A percentile compares a stretch with the other conserved stretches of the same genome.
These are phyloP conservation scores for Maconellicoccus hirsutus DNA, from an alignment of 1,140 invertebrate species.

Conservation along the genomic window DNA sequence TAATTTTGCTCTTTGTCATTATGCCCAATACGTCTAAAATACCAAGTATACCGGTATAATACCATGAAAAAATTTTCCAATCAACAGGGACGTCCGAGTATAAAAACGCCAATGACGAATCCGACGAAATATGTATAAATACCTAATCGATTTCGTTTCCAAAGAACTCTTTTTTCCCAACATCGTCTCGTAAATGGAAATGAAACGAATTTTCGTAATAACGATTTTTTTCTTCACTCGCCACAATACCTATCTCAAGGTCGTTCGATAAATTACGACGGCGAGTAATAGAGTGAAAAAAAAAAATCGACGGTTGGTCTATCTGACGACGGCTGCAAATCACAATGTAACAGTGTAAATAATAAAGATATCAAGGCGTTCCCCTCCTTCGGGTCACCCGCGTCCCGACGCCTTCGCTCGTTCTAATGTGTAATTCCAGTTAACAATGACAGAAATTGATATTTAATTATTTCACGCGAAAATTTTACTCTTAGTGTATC, in stretches of 20 bases:
- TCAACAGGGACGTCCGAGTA: no score
- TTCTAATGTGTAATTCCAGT: background rate
- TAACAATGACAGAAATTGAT: constrained; percentile 2
- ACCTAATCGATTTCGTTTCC: no score
- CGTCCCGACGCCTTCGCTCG: background rate
- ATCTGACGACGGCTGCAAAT: background rate
- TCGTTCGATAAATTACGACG: background rate
- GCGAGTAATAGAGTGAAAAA: background rate
- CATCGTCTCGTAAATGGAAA: no score
- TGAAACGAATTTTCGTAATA: background rate
- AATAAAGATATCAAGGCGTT: background rate
- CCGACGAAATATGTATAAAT: no score
- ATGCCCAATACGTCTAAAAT: no score
- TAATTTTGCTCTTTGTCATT: background rate
- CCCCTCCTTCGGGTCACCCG: background rate
- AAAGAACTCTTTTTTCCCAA: no score
- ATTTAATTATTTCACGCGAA: background rate
- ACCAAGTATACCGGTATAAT: no score
- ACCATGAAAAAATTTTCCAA: no score
- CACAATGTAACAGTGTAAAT: background rate
- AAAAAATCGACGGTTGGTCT: background rate
- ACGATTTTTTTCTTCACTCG: background rate
- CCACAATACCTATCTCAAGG: background rate
- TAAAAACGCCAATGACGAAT: no score
- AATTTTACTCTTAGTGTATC: no score